phyloP scores from a whole-genome alignment of 2,797 vertebrate genomes.

The Siniperca undulata region DNA sequence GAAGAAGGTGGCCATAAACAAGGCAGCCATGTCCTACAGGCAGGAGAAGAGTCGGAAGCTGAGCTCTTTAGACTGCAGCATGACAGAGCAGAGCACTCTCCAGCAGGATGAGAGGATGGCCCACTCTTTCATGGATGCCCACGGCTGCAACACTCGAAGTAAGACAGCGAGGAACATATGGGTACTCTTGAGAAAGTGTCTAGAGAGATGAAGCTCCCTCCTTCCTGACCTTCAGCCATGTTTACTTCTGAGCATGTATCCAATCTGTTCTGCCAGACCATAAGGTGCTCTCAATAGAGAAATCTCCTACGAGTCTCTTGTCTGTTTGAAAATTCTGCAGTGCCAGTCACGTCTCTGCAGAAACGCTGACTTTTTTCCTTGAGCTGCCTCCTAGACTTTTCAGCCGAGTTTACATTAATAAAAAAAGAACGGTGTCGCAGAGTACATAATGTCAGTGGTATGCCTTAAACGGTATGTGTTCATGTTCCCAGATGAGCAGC shows the following conservation, averaged over 20 bases:
- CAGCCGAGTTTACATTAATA: constrained; percentile 38
- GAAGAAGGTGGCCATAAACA: constrained; percentile 93
- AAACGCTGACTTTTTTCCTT: constrained; percentile 32
- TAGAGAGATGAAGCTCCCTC: constrained; percentile 43
- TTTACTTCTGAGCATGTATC: constrained; percentile 57
- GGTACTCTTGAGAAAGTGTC: constrained; percentile 55
- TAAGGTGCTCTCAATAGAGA: constrained; percentile 58
- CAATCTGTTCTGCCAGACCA: constrained; percentile 55
- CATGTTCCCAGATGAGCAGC: constrained; percentile 88
- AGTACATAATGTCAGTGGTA: neutral
- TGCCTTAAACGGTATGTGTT: constrained; percentile 19
- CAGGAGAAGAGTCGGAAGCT: constrained; percentile 94
- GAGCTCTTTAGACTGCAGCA: constrained; percentile 92
- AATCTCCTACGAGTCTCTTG: constrained; percentile 43
- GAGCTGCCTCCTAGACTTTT: constrained; percentile 36
- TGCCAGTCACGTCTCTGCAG: constrained; percentile 41
- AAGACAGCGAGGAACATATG: constrained; percentile 74
- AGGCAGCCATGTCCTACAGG: constrained; percentile 91
- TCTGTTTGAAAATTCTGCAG: constrained; percentile 56
- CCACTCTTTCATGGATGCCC: constrained; percentile 92
- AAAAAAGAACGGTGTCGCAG: constrained; percentile 4
- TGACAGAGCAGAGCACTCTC: constrained; percentile 94
- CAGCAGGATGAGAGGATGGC: constrained; percentile 92
- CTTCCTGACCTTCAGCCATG: constrained; percentile 63
- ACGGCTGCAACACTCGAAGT: constrained; percentile 90